Percentiles rank a stretch among this genome's conserved stretches.
Evolutionary conservation across 2,797 vertebrate species (phyloP).

Genomic region (Cynopterus sphinx): DNA sequence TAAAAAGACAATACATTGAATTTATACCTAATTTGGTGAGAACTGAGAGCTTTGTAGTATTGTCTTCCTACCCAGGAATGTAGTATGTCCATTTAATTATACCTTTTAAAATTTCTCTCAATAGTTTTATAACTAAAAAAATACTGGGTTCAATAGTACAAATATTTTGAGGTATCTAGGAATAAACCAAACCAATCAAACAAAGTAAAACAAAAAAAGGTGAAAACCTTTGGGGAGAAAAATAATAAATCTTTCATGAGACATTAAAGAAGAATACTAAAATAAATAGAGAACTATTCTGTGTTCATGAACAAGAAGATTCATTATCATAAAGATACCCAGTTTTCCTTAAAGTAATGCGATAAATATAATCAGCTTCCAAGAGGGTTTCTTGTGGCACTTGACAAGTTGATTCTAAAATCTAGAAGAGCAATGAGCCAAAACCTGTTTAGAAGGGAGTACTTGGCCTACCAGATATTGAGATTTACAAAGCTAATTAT

Average conservation of each 20-base stretch:
- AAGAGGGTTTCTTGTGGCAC: background rate
- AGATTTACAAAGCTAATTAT: background rate
- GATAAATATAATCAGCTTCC: background rate
- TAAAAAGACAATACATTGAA: background rate
- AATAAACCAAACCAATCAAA: constrained; percentile 21
- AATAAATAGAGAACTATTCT: background rate
- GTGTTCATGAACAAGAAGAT: background rate
- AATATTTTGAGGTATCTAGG: background rate
- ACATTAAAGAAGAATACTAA: background rate
- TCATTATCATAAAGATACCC: background rate
- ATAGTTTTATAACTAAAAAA: constrained; percentile 19
- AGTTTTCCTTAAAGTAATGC: background rate
- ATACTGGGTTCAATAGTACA: background rate
- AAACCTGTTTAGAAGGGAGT: background rate
- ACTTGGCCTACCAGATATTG: background rate
- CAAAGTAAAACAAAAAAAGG: background rate
- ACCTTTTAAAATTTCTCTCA: background rate
- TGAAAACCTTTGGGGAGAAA: background rate
- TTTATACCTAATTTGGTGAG: background rate
- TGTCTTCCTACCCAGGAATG: background rate
- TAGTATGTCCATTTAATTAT: background rate
- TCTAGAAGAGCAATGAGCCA: background rate
- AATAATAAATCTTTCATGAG: background rate
- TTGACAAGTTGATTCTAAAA: background rate
- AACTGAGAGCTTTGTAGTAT: background rate